Conservation (phyloP, 2,113 vertebrate genomes). For the Andinoacara biseriatus region DNA sequence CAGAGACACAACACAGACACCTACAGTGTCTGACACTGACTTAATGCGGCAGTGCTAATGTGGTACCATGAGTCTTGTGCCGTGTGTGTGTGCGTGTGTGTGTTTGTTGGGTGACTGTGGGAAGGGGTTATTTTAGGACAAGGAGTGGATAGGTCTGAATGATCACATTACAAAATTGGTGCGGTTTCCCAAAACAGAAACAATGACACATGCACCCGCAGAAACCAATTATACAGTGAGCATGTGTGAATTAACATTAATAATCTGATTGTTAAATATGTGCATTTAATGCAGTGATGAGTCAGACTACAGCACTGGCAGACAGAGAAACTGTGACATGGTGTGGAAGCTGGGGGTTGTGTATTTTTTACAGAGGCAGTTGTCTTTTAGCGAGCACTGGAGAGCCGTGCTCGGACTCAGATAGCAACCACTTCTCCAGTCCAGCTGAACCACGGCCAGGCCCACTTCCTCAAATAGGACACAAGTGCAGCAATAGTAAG, state of each 20-base stretch:
- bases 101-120: conserved; percentile 28
- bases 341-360: background rate
- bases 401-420: background rate
- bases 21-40: conserved; percentile 15
- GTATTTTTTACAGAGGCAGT: background rate
- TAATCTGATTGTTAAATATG: background rate
- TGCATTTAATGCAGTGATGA: background rate
- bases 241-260: background rate
- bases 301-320: background rate
- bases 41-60: conserved; percentile 44
- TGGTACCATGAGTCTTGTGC: conserved; percentile 25
- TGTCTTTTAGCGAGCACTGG: background rate
- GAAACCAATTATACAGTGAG: background rate
- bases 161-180: conserved; percentile 66
- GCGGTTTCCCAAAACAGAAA: conserved; percentile 22
- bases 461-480: background rate
- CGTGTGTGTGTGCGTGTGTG: conserved; percentile 14
- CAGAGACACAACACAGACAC: conserved; percentile 16
- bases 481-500: background rate
- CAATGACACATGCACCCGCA: conserved; percentile 30
- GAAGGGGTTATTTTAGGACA: conserved; percentile 76
- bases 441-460: background rate
- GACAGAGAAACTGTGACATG: background rate
- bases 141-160: conserved; percentile 56
- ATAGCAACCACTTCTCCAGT: background rate